A percentile compares a stretch with the other conserved stretches of the same genome.
These are phyloP conservation scores for Pachycephala philippinensis DNA, from an alignment of 2,113 vertebrate species.

Conservation along the genomic window DNA sequence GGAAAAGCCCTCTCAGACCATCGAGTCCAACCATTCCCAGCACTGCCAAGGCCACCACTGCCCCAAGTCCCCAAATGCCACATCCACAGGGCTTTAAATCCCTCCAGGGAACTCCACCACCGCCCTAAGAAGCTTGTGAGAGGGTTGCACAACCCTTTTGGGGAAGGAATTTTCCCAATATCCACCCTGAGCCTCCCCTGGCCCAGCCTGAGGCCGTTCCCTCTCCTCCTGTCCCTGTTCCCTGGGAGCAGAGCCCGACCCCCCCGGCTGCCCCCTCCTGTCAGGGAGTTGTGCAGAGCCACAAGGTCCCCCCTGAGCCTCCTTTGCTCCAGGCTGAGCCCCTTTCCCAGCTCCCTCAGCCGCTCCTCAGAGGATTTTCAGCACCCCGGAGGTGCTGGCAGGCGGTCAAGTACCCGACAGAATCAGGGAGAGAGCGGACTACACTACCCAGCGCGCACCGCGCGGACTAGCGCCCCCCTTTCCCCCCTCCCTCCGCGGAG, in stretches of 20 bases:
- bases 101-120: no score
- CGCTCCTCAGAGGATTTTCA: background rate
- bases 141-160: no score
- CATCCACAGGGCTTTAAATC: background rate
- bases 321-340: background rate
- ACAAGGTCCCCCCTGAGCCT: background rate
- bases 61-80: background rate
- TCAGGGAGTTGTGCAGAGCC: background rate
- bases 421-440: rapidly evolving
- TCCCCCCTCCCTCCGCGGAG: background rate
- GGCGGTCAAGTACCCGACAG: rapidly evolving
- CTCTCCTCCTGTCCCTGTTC: background rate
- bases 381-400: background rate
- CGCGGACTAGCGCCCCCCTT: rapidly evolving
- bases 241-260: background rate
- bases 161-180: background rate
- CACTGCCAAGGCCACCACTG: background rate
- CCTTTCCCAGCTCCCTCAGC: background rate
- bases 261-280: background rate
- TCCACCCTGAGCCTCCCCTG: background rate
- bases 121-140: no score
- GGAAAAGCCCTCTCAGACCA: background rate
- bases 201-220: background rate
- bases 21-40: background rate
- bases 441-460: background rate